Base-by-base conservation (phyloP, 2,888 invertebrate species). In the Nephrotoma appendiculata region DNA sequence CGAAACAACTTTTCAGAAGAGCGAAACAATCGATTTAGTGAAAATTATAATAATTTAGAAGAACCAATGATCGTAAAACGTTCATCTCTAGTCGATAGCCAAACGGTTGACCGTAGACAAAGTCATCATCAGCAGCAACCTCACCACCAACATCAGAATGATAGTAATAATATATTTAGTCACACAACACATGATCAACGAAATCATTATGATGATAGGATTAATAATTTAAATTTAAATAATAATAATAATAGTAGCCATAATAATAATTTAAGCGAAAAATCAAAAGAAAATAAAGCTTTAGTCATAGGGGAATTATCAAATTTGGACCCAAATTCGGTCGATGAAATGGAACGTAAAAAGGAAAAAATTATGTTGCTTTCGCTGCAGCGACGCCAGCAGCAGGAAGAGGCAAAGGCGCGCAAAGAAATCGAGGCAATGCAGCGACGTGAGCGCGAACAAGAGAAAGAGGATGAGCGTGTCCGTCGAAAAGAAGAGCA, bases 331-430 rank as follows among this genome's bases (percentile, higher is more conserved):
- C 95, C 95, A 84, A 95, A 95, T 90, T 94, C 95, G 6, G 94
- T 96, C 87, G 96, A 97, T 89, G 98, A 98, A 92, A 97, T 98
- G 96, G 97, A 97, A 91, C 95, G 95, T 88, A 98, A 96, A 90
- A 98, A 98, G 90, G 98, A 98, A 91, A 95, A 95, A 89, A 96
- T 99, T 88, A 95, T 98, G 94, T 92, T 98, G 91, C 93, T 96
- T 90, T 98, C 98, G 11, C 92, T 98, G 89, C 97, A 97, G 91
- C 94, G 99, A 89, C 95, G 97, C 89, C 97, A 98, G 91, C 96
- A 97, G 88, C 97, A 97, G 89, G 98, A 98, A 91, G 96, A 96
- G 91, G 94, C 95, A 87, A 95, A 96, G 88, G 95, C 95, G 88
- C 93, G 95, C 52, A 97, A 97, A 89, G 98, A 98, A 91, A 94